A percentile compares a stretch with the other conserved stretches of the same genome.
Conservation (phyloP, 2,797 vertebrate genomes). For the Avahi laniger region DNA sequence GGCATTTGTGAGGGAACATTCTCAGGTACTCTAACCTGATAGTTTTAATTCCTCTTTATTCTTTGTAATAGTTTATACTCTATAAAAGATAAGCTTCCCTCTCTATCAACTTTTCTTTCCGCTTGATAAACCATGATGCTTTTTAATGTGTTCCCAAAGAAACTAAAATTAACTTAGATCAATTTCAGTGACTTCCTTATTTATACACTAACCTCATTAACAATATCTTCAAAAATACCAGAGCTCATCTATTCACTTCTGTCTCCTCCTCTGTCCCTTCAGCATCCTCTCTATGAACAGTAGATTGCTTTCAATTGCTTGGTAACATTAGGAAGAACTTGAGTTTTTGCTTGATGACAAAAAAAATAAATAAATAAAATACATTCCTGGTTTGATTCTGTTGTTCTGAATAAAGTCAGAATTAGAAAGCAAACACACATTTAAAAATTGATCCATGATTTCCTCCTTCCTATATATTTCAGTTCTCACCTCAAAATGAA, state of each 20-base stretch:
- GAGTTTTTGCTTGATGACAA: slow-evolving; percentile 19
- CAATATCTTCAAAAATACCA: slow-evolving; percentile 18
- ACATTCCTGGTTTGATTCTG: not conserved
- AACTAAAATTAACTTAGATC: slow-evolving; percentile 69
- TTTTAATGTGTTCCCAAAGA: slow-evolving; percentile 48
- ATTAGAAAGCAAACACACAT: not conserved
- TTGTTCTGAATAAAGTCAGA: slow-evolving; percentile 24
- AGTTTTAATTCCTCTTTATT: slow-evolving; percentile 62
- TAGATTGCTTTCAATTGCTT: slow-evolving; percentile 39
- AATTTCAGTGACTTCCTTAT: slow-evolving; percentile 58
- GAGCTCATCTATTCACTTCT: not conserved
- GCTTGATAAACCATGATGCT: slow-evolving; percentile 59
- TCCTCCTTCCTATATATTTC: not conserved
- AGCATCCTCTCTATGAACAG: slow-evolving; percentile 31
- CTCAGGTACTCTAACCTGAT: slow-evolving; percentile 38
- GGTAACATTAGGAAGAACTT: slow-evolving; percentile 37
- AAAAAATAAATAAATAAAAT: not conserved
- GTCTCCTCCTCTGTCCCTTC: not conserved
- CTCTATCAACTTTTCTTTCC: slow-evolving; percentile 62
- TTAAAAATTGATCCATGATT: not conserved
- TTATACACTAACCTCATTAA: slow-evolving; percentile 16
- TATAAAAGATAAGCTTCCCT: slow-evolving; percentile 66
- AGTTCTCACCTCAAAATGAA: slow-evolving; percentile 6
- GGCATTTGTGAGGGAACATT: slow-evolving; percentile 42
- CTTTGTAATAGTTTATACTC: slow-evolving; percentile 70